Conservation (phyloP, 2,797 vertebrate species). For the Remorina albescens region DNA sequence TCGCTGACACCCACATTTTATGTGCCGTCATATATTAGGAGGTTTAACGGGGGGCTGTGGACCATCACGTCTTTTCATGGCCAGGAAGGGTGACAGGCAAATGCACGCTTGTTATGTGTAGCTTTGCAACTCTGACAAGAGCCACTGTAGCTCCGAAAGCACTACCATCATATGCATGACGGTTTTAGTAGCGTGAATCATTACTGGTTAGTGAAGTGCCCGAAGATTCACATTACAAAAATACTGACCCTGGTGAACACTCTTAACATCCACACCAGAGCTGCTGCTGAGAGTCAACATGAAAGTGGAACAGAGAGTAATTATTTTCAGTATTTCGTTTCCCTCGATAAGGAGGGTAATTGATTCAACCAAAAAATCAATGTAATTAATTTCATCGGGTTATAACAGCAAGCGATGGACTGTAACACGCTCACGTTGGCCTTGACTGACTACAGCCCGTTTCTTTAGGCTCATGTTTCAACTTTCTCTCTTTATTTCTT, state of each 20-base stretch:
- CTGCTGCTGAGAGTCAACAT: conserved; percentile 39
- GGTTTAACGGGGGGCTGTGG: conserved; percentile 35
- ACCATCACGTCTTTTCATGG: not conserved
- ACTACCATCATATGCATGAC: conserved; percentile 10
- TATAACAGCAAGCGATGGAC: conserved; percentile 38
- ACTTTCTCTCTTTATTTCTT: not conserved
- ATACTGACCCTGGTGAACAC: conserved; percentile 51
- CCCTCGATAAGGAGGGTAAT: conserved; percentile 56
- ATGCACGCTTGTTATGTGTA: not conserved
- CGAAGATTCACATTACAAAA: conserved; percentile 40
- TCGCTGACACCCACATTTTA: conserved; percentile 46
- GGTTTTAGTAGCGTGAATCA: conserved; percentile 28
- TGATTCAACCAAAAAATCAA: conserved; percentile 51
- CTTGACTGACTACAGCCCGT: not conserved
- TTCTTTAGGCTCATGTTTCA: conserved; percentile 27
- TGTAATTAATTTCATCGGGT: conserved; percentile 64
- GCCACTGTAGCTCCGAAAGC: not conserved
- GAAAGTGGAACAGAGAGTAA: conserved; percentile 51
- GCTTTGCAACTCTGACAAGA: not conserved
- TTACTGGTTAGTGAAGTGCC: conserved; percentile 21
- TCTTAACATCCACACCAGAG: not conserved
- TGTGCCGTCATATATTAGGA: conserved; percentile 35
- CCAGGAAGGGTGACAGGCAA: conserved; percentile 1
- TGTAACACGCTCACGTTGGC: conserved; percentile 20
- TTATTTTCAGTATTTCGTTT: conserved; percentile 67